Evolutionary conservation across 2,113 vertebrate genomes (phyloP).

Genomic region (Campylomormyrus tamandua): DNA sequence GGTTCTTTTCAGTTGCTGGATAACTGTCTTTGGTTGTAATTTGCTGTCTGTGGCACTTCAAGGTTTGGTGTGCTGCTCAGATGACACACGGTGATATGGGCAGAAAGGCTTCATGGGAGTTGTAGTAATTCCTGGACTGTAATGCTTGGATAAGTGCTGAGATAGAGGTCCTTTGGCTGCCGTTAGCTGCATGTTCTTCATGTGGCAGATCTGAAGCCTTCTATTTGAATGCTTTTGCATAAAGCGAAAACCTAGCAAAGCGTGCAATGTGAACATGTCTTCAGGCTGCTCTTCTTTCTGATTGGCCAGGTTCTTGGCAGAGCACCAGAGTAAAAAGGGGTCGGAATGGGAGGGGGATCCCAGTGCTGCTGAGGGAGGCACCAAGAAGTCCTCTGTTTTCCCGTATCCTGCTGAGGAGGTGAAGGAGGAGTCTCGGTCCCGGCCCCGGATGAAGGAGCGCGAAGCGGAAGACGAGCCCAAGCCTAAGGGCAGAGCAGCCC

Average conservation of each 20-base stretch:
- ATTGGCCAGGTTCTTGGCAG: constrained; percentile 78
- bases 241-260: background rate
- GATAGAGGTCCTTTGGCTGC: background rate
- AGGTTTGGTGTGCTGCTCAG: background rate
- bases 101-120: constrained; percentile 8
- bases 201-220: background rate
- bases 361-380: constrained; percentile 53
- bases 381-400: background rate
- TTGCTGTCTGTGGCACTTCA: background rate
- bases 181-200: background rate
- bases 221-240: background rate
- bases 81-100: background rate
- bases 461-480: constrained; percentile 52
- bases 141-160: background rate
- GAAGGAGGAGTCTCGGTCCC: background rate
- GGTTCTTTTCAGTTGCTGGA: constrained; percentile 19
- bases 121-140: background rate
- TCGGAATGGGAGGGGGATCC: constrained; percentile 72
- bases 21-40: constrained; percentile 27
- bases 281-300: constrained; percentile 23
- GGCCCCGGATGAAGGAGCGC: constrained; percentile 26
- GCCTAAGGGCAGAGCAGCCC: constrained; percentile 61
- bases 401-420: background rate
- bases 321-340: constrained; percentile 66
- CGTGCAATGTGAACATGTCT: background rate